Base-by-base conservation (phyloP, 2,888 invertebrate species). In the Trissolcus japonicus region DNA sequence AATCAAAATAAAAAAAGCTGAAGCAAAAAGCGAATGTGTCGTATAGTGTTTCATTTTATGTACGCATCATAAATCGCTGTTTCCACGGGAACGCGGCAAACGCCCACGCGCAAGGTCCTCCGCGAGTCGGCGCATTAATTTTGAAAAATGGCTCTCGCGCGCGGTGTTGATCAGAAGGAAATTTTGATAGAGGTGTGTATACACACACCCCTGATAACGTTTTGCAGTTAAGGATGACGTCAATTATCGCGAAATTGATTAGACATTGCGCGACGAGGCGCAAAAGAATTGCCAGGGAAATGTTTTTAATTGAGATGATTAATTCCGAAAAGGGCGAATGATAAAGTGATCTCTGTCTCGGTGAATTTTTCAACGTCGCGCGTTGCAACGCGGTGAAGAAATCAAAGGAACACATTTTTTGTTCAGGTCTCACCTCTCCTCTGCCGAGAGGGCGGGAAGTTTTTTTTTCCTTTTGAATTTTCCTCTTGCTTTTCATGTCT, bases 21-120 rank as follows among this genome's bases (percentile, higher is more conserved):
- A 21, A 6, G 2, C 25, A 35, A 35, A 35, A 35, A 35, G 35
- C 35, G 11, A 35, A 35, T 6, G 35, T 35, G 35, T 35, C 35
- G 35, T 35, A 9, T 9, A 35, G 35, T 55, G 61, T 55, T 68
- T 68, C 53, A 68, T 68, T 68, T 7, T 9, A 0, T 7, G 60
- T 68, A 14, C 54, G 35, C 19, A 79, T 83, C 79, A 81, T 80
- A 80, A 72, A 76, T 61, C 57, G 60, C 74, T 74, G 68, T 81
- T 81, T 82, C 79, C 81, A 81, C 79, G 81, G 78, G 81, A 56
- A 56, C 61, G 66, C 57, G 54, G 9, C 35, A 80, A 80, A 77
- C 82, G 79, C 84, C 62, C 48, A 68, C 62, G 62, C 67, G 57
- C 60, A 60, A 60, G 60, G 57, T 35, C 53, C 48, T 68, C 43